Evolutionary conservation across 2,113 vertebrate genomes (phyloP), one percentile per base, ranked within the genome.

Genomic region (Cyanocitta stelleri): DNA sequence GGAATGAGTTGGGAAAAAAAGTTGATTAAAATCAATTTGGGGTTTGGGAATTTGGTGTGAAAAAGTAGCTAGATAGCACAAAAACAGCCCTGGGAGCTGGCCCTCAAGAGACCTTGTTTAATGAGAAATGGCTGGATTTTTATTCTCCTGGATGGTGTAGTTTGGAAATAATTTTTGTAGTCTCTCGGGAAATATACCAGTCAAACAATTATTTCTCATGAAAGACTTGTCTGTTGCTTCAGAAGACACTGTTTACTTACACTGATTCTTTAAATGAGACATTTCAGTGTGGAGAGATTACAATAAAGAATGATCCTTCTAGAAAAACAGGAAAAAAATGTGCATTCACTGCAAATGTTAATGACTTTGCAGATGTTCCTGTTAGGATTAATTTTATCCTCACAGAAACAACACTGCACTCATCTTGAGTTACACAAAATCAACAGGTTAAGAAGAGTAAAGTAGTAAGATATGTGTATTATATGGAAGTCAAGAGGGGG

Each of bases 21-120:
- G n/a, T 72, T 95, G 59, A 92, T 87, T 95, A 95, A 94, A 97
- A 95, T 96, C 32, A 93, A 95, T 95, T 93, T 92, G 23, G 16
- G 15, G 77, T 89, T 88, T 12, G 46, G 30, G 52, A 95, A 87
- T 88, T 89, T 81, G 85, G 58, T 92, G 76, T 81, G 59, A 95
- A 89, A 94, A 96, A 43, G 9, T 29, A 39, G 10, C n/a, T 74
- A 71, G 68, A 49, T 51, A 69, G 41, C 29, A 93, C 61, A 89
- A 61, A 55, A 51, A 4, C 64, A 92, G 22, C 39, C 43, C 74
- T 87, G 58, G 84, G 54, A 92, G 27, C 48, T 79, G 51, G 19
- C 30, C 59, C 90, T 83, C 76, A 35, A 55, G 87, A 76, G 90
- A 92, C 49, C n/a, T 83, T 73, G 43, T 82, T 94, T 89, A 78